Evolutionary conservation across 2,113 vertebrate species (phyloP).

Genomic region (Antigone vipio): DNA sequence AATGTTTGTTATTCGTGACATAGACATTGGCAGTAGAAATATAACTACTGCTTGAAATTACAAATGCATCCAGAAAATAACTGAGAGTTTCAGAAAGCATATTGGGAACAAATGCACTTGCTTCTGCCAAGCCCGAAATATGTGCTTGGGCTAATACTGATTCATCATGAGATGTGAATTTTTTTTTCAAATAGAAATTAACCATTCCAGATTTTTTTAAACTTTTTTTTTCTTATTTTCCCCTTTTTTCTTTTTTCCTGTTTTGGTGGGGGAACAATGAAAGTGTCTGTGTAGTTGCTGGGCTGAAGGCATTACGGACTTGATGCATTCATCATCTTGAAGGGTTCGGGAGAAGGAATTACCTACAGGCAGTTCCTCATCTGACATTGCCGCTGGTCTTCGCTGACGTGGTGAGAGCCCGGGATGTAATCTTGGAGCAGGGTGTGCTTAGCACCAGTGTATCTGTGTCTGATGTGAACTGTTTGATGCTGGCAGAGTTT

Average conservation of each 20-base stretch:
- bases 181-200: background rate
- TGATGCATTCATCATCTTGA: background rate
- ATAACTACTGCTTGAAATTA: background rate
- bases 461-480: background rate
- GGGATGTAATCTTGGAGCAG: background rate
- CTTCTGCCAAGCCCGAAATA: background rate
- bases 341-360: background rate
- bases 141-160: background rate
- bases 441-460: fast-evolving
- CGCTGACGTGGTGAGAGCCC: background rate
- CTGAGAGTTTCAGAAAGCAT: background rate
- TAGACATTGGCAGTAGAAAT: background rate
- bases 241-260: background rate
- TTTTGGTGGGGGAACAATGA: background rate
- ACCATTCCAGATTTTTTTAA: background rate
- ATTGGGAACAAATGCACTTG: background rate
- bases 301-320: background rate
- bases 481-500: background rate
- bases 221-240: background rate
- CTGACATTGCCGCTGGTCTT: background rate
- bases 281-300: background rate
- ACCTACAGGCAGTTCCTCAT: background rate
- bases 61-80: constrained; percentile 2
- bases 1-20: background rate
- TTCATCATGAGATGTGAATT: background rate